Evolutionary conservation across 1,140 invertebrate genomes (phyloP), one percentile per base, ranked within the genome.

Genomic region (Medauroidea extradentata): DNA sequence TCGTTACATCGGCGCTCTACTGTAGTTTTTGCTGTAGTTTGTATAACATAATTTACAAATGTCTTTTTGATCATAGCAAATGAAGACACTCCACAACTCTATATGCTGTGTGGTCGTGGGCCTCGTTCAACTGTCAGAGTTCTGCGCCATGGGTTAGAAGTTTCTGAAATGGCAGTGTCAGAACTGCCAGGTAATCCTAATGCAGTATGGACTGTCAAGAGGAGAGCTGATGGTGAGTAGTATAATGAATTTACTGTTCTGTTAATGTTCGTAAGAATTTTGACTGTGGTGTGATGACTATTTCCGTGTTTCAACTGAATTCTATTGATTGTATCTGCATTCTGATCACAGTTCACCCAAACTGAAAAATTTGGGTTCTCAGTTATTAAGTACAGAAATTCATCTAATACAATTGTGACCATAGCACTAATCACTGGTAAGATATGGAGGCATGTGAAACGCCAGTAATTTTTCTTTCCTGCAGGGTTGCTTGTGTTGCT

Each of bases 121-220:
- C 90, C 97, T 1, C 80, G 96, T 53, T 99, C 96, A 0, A 90
- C 94, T 1, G 68, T 99, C 2, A 77, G 96, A 69, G 93, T 99
- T 1, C 77, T 99, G 2, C 83, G 97, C 43, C 98, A 99, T 77
- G 98, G 98, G 68, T 78, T 99, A 13, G 97, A 99, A 82, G 56
- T 91, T 1, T 94, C 95, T 0, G 98, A 99, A 78, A 99, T 99
- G 97, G 98, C 97, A 66, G 96, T 99, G 3, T 99, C 96, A 48
- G 97, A 99, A 76, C 78, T 99, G 62, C 98, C 98, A 13, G 96
- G 96, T 73, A 99, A 96, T 75, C 98, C 98, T 9, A 99, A 98
- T 80, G 96, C 96, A 69, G 98, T 99, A 5, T 99, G 98, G 98
- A 99, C 98, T 29, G 96, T 99, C 1, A 96, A 98, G 75, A 85